Evolutionary conservation across 2,113 vertebrate species (phyloP), one percentile per base, ranked within the genome.

Genomic region (Todiramphus chloris): DNA sequence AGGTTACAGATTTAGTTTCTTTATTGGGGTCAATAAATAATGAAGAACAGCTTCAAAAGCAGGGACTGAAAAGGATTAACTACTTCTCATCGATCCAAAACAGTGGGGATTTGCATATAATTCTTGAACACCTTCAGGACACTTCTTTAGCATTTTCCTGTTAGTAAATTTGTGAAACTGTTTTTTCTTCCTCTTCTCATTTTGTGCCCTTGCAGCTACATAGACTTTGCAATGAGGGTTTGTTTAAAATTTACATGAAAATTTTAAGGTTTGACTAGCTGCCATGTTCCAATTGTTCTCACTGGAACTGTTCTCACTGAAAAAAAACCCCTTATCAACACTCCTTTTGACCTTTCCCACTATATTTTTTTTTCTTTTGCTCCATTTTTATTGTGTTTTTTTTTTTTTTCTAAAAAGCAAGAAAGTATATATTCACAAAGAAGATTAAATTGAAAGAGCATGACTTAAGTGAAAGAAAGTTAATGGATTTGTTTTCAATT

Each of bases 1-100:
- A 62, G 33, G 66, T 91, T 79, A 41, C 77, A 93, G 58, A 23
- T 82, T 91, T 82, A 79, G 30, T 68, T 91, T 91, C 60, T 82
- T 93, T 91, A 64, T 66, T 75, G 43, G 13, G 66, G 92, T 17
- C 8, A 53, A 95, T 97, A 92, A 96, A 91, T 95, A 94, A 93
- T 93, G 93, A 91, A 93, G 53, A 94, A 68, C 31, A 73, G 18
- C 37, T 96, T 96, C 87, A 96, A 73, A 84, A 66, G 58, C 25
- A 95, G 50, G 17, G 30, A n/a, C 30, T 82, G 67, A 89, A 58
- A 82, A 91, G 66, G 89, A 95, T 94, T 96, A 96, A 33, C 66
- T 68, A 53, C 39, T 92, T 53, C 14, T 89, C 83, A 79, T 96
- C 2, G 14, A 97, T 89, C 64, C 30, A 82, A 60, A 92, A 75